Conservation (phyloP, 1,140 invertebrate species). For the Thaumetopoea pityocampa region DNA sequence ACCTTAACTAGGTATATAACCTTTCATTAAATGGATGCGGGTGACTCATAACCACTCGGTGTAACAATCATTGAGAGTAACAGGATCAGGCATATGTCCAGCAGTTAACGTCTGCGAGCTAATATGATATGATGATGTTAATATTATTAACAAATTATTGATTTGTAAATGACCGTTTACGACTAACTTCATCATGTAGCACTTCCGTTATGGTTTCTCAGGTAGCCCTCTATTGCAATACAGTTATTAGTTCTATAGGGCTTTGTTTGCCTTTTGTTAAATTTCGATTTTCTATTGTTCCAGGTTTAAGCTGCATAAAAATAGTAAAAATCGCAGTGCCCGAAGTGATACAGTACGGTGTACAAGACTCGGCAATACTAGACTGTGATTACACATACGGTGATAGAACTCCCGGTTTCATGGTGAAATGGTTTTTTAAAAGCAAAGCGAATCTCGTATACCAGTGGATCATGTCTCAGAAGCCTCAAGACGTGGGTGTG, state of each 20-base stretch:
- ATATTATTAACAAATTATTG: too few relatives aligned
- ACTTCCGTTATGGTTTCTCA: constrained; percentile 33
- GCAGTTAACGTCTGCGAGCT: too few relatives aligned
- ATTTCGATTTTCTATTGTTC: constrained; percentile 44
- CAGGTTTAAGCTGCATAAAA: constrained; percentile 70
- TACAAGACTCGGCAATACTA: constrained; percentile 80
- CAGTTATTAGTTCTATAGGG: constrained; percentile 4
- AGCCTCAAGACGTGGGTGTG: constrained; percentile 79
- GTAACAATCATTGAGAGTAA: too few relatives aligned
- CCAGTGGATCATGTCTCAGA: constrained; percentile 84
- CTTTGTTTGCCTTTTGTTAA: neutral
- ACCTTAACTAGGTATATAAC: too few relatives aligned
- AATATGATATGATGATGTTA: too few relatives aligned
- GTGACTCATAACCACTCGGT: too few relatives aligned
- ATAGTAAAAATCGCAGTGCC: constrained; percentile 84
- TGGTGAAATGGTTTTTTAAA: constrained; percentile 89
- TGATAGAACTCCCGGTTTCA: constrained; percentile 78
- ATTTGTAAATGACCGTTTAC: too few relatives aligned
- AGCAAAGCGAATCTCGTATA: constrained; percentile 81
- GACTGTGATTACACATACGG: constrained; percentile 85
- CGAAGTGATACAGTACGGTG: constrained; percentile 80
- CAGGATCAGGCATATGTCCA: too few relatives aligned
- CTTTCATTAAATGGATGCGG: too few relatives aligned
- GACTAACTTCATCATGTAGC: too few relatives aligned
- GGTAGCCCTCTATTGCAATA: constrained; percentile 20